Evolutionary conservation across 1,140 invertebrate genomes (phyloP), one percentile per base, ranked within the genome.

Genomic region (Sesamia nonagrioides): DNA sequence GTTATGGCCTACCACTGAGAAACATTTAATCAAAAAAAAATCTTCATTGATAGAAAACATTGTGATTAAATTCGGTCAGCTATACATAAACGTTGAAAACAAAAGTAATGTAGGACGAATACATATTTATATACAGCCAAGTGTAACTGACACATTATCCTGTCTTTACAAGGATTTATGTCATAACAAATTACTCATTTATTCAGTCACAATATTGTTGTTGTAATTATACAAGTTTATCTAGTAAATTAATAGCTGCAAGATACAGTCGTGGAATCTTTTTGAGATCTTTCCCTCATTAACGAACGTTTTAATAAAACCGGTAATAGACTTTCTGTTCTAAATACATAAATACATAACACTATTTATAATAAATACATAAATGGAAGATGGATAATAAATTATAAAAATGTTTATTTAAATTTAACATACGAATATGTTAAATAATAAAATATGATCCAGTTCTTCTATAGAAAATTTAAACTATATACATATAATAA

Each of bases 191-290:
- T 66, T 68, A 77, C 63, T 58, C 61, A 77, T 77, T 68, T 77
- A 37, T 68, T 58, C 35, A 21, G 8, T 56, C 21, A 56, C 56
- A 40, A 56, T 61, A 45, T 77, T 77, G 63, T 77, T 77, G 35
- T 68, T 77, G 75, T 69, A 68, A 68, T 77, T 77, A 77, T 17
- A n/a, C n/a, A n/a, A 54, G 48, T 66, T 68, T 68, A 77, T 76
- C 69, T 58, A 74, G 35, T 76, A 68, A 66, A 54, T 68, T 66
- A 77, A 68, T 77, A 69, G 52, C 50, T 63, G 21, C 21, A 13
- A 7, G 61, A 77, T 77, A 68, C 63, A 56, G 61, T 77, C 48
- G 75, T 77, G 75, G 75, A 77, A 77, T 77, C 60, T 68, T 77
- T 75, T 56, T 69, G 75, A 45, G 48, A 77, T 68, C 61, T 77